Base-by-base conservation (phyloP, 2,797 vertebrate genomes). In the Megaceryle alcyon region DNA sequence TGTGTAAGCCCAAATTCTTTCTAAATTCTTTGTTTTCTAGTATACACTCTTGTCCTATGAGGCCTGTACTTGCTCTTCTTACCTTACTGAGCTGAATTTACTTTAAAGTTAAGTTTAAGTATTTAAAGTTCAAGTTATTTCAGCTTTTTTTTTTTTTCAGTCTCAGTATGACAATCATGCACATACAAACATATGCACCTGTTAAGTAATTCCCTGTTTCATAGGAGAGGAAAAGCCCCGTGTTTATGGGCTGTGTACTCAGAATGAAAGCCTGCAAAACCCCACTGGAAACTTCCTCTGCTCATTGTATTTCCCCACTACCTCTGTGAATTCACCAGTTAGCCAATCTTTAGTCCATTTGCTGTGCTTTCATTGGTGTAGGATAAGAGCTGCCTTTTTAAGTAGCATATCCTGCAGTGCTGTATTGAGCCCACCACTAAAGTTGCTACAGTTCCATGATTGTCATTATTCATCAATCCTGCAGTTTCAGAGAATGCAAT, bases 11-110 rank as follows among this genome's bases (percentile, higher is more conserved):
- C 25, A 44, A 64, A 29, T 46, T 73, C 4, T 57, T 89, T 29
- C 43, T 12, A 65, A 82, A 11, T 39, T 86, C 18, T 60, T 70
- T 59, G 13, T 73, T 86, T 90, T 84, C 17, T 79, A 41, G n/a
- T 76, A 41, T 51, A 41, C 0, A 1, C 4, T 53, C 10, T 44
- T 2, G 0, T 69, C 21, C 59, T 37, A 13, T 19, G 28, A 59
- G 37, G 7, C 15, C 68, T 59, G 4, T 46, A 10, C 33, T 65
- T 86, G 26, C 17, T 81, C 3, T 68, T 81, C 11, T 44, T 59
- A 37, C 0, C 6, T 46, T 76, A 44, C 21, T 87, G 56, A 63
- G 66, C 14, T 89, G 44, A 70, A 79, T 73, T 84, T 51, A 71
- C 26, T 57, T 53, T 33, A 33, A 33, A 33, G 33, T 33, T 33